Evolutionary conservation across 1,140 invertebrate species (phyloP), one percentile per base, ranked within the genome.

Genomic region (Saccostrea cuccullata): DNA sequence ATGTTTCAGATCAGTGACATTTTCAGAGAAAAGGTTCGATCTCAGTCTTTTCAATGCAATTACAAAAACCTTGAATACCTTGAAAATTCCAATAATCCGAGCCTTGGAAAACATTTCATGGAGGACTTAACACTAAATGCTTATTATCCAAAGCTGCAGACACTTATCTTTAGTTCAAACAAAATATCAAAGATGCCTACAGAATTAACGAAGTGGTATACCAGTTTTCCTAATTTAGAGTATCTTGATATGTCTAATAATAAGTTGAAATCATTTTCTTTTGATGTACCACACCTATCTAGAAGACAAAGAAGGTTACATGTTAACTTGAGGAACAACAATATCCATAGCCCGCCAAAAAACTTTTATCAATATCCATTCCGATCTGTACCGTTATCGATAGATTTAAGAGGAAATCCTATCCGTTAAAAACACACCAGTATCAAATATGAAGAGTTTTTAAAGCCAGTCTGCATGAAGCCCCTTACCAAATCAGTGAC

Each of bases 211-310:
- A 55, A 55, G n/a, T 84, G 82, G 82, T 84, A 13, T 15, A 55
- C 20, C 55, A 23, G 55, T 26, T 84, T 84, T 56, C 82, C 82
- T 20, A 56, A 9, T 23, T 26, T 84, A 6, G 47, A 55, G 20
- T 55, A 84, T 55, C 6, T 84, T 20, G 82, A 84, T 84, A n/a
- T 84, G 17, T 84, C 82, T 12, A 55, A 84, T 20, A 84, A 84
- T 55, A 36, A 84, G 11, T 23, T 84, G 4, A 56, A 84, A 56
- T 30, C 40, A 55, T 84, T 84, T 84, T 55, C 40, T 23, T 55
- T 84, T 84, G 11, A 30, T 12, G 47, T 20, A n/a, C 55, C 82
- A 84, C 13, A 55, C 47, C 20, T n/a, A 12, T 77, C 30, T 5
- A 36, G 26, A 30, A 55, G 82, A 56, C 47, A 55, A 15, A 20